Conservation (phyloP, 2,113 vertebrate genomes). For the Zingel zingel region DNA sequence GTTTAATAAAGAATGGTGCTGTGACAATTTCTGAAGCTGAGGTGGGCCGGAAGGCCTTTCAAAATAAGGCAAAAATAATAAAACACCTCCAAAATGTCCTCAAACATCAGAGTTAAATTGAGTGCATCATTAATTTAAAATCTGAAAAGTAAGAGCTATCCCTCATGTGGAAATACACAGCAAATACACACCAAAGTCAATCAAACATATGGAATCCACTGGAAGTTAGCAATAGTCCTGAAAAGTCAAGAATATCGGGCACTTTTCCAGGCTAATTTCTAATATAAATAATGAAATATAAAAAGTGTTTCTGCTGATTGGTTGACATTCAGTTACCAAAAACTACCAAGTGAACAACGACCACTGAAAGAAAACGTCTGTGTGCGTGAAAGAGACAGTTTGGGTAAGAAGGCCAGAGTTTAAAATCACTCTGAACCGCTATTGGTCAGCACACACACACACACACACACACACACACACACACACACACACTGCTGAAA, state of each 20-base stretch:
- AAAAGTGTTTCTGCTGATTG: slow-evolving; percentile 14
- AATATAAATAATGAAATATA: neutral
- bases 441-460: slow-evolving; percentile 52
- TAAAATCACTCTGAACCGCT: slow-evolving; percentile 57
- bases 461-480: slow-evolving; percentile 46
- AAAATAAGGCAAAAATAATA: neutral
- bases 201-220: neutral
- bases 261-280: slow-evolving; percentile 6
- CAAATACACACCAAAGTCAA: neutral
- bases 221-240: neutral
- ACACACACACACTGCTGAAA: slow-evolving; percentile 23
- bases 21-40: neutral
- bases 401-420: slow-evolving; percentile 54
- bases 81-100: slow-evolving; percentile 5
- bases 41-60: neutral
- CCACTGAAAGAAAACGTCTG: slow-evolving; percentile 13
- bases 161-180: neutral
- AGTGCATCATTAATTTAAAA: neutral
- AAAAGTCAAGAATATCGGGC: neutral
- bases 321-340: neutral
- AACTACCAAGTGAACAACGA: neutral
- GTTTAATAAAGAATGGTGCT: neutral
- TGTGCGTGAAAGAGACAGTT: slow-evolving; percentile 30
- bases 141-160: neutral
- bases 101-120: neutral